Conservation (phyloP, 2,797 vertebrate species). For the Squalus acanthias region DNA sequence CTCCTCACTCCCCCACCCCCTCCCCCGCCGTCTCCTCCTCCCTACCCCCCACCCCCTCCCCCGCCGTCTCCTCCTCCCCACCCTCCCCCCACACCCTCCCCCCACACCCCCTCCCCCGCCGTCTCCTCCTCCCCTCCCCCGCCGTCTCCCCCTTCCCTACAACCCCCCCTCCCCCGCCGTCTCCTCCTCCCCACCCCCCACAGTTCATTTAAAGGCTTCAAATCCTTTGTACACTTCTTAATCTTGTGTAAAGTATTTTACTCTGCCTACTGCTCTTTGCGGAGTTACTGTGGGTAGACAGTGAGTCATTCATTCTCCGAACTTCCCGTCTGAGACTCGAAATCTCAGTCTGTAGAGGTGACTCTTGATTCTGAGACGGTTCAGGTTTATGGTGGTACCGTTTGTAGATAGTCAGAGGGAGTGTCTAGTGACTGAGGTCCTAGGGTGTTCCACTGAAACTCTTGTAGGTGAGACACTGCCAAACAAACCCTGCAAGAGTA, state of each 20-base stretch:
- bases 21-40: too few species aligned
- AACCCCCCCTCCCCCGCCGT: too few species aligned
- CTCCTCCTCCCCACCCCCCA: too few species aligned
- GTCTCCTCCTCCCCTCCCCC: too few species aligned
- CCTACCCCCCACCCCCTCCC: too few species aligned
- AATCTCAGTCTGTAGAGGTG: background rate
- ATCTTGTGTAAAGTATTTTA: background rate
- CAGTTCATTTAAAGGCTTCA: background rate
- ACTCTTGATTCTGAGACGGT: background rate
- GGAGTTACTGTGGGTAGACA: background rate
- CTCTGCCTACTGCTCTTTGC: background rate
- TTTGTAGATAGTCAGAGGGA: background rate
- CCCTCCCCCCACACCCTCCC: too few species aligned
- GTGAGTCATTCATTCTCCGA: background rate
- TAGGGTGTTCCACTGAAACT: background rate
- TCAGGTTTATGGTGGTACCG: background rate
- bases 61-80: too few species aligned
- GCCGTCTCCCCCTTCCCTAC: background rate
- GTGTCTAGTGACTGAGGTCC: background rate
- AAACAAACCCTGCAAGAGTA: background rate
- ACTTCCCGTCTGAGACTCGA: background rate
- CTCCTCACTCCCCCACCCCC: too few species aligned
- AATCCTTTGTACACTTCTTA: background rate
- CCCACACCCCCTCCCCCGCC: too few species aligned
- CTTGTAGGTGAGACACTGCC: background rate